Evolutionary conservation across 2,888 invertebrate species (phyloP).

Genomic region (Yponomeuta plumbellus): DNA sequence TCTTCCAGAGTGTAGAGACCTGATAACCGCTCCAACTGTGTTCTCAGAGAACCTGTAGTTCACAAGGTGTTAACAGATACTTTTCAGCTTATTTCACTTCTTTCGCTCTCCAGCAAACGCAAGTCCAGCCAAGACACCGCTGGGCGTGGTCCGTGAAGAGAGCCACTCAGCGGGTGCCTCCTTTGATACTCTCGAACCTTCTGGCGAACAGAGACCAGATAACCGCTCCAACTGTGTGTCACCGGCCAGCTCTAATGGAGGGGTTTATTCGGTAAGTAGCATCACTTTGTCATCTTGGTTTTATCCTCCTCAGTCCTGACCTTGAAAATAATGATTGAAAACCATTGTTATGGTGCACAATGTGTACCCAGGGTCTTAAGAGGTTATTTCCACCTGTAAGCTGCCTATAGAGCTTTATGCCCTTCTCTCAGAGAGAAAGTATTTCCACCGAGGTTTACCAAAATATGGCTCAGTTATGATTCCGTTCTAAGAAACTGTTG

Average conservation of each 20-base stretch:
- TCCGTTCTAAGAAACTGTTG: too few relatives aligned
- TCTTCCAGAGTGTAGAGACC: conserved; percentile 62
- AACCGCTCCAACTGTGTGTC: conserved; percentile 84
- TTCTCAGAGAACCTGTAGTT: too few relatives aligned
- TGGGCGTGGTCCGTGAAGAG: conserved; percentile 79
- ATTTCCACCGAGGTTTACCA: too few relatives aligned
- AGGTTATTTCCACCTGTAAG: too few relatives aligned
- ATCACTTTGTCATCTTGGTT: background rate
- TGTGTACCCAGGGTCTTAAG: too few relatives aligned
- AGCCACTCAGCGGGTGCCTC: conserved; percentile 68
- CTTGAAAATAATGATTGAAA: too few relatives aligned
- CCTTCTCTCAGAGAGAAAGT: too few relatives aligned
- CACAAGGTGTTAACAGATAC: too few relatives aligned
- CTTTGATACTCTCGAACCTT: conserved; percentile 67
- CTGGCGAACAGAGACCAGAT: conserved; percentile 57
- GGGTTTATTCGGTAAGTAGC: conserved; percentile 87
- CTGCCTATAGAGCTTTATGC: too few relatives aligned
- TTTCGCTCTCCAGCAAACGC: conserved; percentile 55
- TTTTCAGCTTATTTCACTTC: background rate
- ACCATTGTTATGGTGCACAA: too few relatives aligned
- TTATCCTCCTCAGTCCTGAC: too few relatives aligned
- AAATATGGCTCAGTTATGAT: too few relatives aligned
- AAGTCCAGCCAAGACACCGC: conserved; percentile 64
- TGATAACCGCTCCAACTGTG: conserved; percentile 79
- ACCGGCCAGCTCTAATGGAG: conserved; percentile 94